Percentiles rank a stretch among this genome's conserved stretches.
phyloP scores from a whole-genome alignment of 2,797 vertebrate species.

The Calcarius lapponicus region DNA sequence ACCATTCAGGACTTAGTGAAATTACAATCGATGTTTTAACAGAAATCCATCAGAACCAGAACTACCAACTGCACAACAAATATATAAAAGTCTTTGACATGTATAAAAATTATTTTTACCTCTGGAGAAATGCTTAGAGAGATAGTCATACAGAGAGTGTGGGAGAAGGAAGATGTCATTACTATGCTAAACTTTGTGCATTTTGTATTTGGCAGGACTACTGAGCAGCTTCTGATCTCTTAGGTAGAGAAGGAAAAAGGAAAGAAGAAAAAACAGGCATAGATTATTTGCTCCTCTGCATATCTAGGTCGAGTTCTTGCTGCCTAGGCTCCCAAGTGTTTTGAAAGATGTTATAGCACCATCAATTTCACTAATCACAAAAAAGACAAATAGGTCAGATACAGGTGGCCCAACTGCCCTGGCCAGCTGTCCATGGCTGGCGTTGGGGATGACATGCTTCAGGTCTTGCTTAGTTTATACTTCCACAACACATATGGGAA shows the following conservation, averaged over 20 bases:
- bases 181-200: background rate
- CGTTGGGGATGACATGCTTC: background rate
- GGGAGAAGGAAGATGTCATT: background rate
- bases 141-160: background rate
- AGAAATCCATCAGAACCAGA: background rate
- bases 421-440: background rate
- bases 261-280: background rate
- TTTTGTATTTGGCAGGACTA: background rate
- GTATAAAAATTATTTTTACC: background rate
- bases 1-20: background rate
- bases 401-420: background rate
- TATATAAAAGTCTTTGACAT: background rate
- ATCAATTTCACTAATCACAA: constrained; percentile 30
- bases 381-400: background rate
- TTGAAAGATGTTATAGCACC: background rate
- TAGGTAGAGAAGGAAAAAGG: background rate
- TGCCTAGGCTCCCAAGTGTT: background rate
- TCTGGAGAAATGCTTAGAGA: background rate
- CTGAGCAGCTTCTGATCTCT: background rate
- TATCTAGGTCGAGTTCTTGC: background rate
- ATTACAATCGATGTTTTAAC: background rate
- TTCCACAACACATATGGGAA: background rate
- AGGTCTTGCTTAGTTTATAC: background rate
- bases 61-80: background rate
- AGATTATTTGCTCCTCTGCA: background rate